Evolutionary conservation across 2,113 vertebrate genomes (phyloP).

Genomic region (Hassar affinis): DNA sequence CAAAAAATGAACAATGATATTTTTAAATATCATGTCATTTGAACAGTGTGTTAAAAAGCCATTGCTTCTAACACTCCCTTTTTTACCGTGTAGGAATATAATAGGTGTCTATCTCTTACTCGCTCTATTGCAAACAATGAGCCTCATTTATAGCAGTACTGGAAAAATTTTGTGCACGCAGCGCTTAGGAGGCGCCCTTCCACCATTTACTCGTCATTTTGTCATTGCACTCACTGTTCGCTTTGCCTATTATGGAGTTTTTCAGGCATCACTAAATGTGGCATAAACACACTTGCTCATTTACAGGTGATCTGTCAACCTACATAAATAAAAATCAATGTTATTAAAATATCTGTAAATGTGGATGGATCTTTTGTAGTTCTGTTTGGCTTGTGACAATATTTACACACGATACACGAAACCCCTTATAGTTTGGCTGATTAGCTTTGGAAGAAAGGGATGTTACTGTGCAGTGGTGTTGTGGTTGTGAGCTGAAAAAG

Average conservation of each 20-base stretch:
- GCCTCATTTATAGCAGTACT: not conserved
- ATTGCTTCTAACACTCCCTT: no score
- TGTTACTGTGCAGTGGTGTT: not conserved
- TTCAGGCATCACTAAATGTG: not conserved
- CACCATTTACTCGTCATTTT: not conserved
- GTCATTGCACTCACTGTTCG: not conserved
- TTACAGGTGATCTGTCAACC: not conserved
- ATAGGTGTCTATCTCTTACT: not conserved
- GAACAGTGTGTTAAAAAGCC: not conserved
- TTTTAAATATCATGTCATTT: not conserved
- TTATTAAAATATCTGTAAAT: not conserved
- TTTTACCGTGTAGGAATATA: not conserved
- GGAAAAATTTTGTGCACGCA: not conserved
- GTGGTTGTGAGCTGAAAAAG: constrained; percentile 17
- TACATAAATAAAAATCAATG: not conserved
- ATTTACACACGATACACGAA: not conserved
- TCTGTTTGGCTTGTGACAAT: not conserved
- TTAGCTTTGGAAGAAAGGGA: not conserved
- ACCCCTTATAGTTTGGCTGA: not conserved
- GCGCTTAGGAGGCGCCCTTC: not conserved
- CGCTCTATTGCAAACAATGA: not conserved
- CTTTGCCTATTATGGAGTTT: not conserved
- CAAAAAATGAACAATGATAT: not conserved
- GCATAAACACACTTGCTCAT: not conserved
- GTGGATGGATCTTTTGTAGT: not conserved